A percentile compares a stretch with the other conserved stretches of the same genome.
These are phyloP conservation scores for Euura lappo DNA, from an alignment of 1,140 invertebrate genomes.

Conservation along the genomic window DNA sequence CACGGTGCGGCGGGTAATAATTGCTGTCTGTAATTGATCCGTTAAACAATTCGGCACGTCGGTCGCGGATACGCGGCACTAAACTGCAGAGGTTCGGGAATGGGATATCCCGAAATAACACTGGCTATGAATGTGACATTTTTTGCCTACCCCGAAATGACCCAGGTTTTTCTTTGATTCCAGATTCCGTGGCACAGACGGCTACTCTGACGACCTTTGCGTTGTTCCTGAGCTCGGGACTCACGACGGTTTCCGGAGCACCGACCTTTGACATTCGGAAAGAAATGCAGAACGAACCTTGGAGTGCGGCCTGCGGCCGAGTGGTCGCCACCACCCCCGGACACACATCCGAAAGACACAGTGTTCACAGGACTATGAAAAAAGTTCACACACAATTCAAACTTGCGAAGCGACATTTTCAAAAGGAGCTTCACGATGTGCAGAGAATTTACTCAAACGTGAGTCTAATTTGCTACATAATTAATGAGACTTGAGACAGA, in stretches of 20 bases:
- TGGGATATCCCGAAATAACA: no score
- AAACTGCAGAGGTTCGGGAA: no score
- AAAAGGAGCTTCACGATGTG: conserved; percentile 44
- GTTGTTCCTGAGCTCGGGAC: conserved; percentile 47
- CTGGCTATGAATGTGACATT: no score
- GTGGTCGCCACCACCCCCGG: conserved; percentile 34
- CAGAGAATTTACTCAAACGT: conserved; percentile 52
- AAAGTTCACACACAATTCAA: conserved; percentile 52
- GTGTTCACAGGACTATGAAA: conserved; percentile 49
- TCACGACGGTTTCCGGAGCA: conserved; percentile 33
- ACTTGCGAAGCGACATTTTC: conserved; percentile 52
- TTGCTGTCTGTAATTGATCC: background rate
- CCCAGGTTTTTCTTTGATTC: conserved; percentile 26
- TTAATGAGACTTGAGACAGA: background rate
- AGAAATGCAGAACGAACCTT: conserved; percentile 37
- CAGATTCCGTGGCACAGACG: conserved; percentile 55
- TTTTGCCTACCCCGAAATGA: no score
- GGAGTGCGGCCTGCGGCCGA: conserved; percentile 55
- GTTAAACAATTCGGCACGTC: background rate
- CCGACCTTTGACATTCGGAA: conserved; percentile 31
- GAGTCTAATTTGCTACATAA: conserved; percentile 9
- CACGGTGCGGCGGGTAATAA: background rate
- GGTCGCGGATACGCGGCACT: background rate
- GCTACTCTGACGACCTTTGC: conserved; percentile 51
- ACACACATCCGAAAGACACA: conserved; percentile 45